Conservation (phyloP, 2,113 vertebrate species). For the Australoheros scitulus region DNA sequence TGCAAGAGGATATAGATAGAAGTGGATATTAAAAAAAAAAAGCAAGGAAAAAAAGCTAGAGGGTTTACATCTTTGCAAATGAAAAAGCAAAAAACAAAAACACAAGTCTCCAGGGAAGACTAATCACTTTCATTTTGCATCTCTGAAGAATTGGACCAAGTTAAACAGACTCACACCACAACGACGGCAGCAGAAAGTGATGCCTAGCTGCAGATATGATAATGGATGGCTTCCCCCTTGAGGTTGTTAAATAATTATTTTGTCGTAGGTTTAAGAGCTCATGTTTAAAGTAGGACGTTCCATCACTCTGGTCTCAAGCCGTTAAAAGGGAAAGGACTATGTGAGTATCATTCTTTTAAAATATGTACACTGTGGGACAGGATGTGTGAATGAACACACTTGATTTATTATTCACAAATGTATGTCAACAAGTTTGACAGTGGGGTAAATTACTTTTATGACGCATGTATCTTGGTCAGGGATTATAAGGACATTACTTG, state of each 20-base stretch:
- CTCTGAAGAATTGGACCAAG: conserved; percentile 61
- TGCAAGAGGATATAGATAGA: neutral
- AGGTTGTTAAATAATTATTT: conserved; percentile 75
- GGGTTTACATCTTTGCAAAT: conserved; percentile 44
- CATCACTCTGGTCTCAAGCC: conserved; percentile 17
- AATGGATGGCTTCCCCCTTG: conserved; percentile 61
- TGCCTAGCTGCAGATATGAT: conserved; percentile 43
- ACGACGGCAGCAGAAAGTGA: conserved; percentile 1
- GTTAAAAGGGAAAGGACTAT: neutral
- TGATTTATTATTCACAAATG: conserved; percentile 6
- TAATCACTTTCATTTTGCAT: conserved; percentile 63
- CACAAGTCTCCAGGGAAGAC: conserved; percentile 35
- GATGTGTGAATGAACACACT: conserved; percentile 4
- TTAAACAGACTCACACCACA: conserved; percentile 57
- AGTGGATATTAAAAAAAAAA: conserved; percentile 12
- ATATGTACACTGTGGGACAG: conserved; percentile 8
- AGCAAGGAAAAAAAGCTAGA: neutral
- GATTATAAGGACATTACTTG: neutral
- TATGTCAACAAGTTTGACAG: neutral
- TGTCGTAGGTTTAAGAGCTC: conserved; percentile 45
- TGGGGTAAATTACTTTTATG: neutral
- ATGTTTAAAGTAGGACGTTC: conserved; percentile 46
- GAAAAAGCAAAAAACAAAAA: neutral
- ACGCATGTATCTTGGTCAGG: neutral
- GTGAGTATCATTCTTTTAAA: neutral